Percentiles rank a stretch among this genome's conserved stretches.
phyloP scores from a whole-genome alignment of 2,888 invertebrate genomes.

The Psococerastis gibbosa region DNA sequence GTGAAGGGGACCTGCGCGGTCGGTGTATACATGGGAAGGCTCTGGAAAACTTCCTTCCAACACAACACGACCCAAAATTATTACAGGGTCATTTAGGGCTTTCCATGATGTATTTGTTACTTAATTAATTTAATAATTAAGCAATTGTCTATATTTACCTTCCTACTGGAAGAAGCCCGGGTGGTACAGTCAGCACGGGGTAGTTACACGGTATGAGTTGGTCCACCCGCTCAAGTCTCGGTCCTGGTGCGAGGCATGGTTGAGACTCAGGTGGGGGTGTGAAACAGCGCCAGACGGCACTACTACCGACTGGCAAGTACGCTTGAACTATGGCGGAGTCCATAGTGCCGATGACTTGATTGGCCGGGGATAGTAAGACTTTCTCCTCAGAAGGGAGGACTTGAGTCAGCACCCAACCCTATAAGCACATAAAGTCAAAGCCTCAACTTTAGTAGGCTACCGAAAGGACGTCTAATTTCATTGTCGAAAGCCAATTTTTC shows the following conservation, averaged over 20 bases:
- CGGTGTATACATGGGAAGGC: no score
- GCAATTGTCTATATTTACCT: no score
- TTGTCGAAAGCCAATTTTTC: no score
- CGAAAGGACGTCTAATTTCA: no score
- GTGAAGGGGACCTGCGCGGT: no score
- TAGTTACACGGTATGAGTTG: background rate
- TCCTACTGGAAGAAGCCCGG: background rate
- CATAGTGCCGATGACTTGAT: background rate
- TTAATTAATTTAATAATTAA: no score
- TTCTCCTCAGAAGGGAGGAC: background rate
- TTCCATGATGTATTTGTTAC: no score
- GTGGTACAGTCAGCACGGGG: background rate
- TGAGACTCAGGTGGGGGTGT: background rate
- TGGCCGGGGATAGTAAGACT: background rate
- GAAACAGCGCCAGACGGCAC: background rate
- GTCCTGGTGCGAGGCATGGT: background rate
- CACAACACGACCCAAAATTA: no score
- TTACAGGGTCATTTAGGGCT: no score
- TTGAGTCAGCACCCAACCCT: constrained; percentile 3
- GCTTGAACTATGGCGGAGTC: background rate
- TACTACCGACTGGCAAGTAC: background rate
- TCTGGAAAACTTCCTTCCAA: no score
- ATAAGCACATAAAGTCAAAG: background rate
- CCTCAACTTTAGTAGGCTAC: no score
- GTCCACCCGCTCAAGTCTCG: background rate